These are phyloP conservation scores for Sisyra terminalis DNA, from an alignment of 2,888 invertebrate species.

Conservation along the genomic window DNA sequence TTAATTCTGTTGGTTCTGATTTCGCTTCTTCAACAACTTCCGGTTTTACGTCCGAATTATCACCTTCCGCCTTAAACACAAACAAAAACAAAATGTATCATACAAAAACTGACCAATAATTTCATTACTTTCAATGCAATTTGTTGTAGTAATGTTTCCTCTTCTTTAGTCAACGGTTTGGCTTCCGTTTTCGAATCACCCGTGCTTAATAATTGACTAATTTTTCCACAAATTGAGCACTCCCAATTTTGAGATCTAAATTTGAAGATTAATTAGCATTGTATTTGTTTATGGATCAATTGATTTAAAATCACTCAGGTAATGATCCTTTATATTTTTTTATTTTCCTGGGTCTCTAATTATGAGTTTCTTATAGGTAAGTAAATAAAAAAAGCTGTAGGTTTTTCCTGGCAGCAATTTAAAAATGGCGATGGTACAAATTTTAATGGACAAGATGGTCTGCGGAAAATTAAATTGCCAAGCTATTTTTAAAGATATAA, in stretches of 20 bases:
- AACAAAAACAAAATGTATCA: slow-evolving; percentile 3
- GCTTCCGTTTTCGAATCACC: slow-evolving; percentile 1
- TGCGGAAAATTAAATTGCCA: no score
- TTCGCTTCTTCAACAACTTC: slow-evolving; percentile 20
- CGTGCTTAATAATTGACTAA: slow-evolving; percentile 4
- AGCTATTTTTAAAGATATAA: no score
- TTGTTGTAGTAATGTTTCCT: slow-evolving; percentile 32
- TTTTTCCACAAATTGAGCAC: slow-evolving; percentile 30
- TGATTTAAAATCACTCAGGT: not conserved
- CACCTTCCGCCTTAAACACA: slow-evolving; percentile 24
- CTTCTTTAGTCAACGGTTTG: slow-evolving; percentile 32
- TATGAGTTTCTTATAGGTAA: no score
- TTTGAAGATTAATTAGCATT: slow-evolving; percentile 16
- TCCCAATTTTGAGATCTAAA: slow-evolving; percentile 45
- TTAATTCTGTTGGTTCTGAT: no score
- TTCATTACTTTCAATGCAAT: slow-evolving; percentile 34
- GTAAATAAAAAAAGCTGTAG: no score
- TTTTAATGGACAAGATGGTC: no score
- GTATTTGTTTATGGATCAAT: not conserved
- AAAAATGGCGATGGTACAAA: no score
- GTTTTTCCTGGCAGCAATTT: no score
- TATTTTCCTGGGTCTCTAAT: no score
- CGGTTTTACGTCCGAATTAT: slow-evolving; percentile 18
- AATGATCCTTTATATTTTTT: not conserved
- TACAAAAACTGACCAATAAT: no score